phyloP scores from a whole-genome alignment of 2,797 vertebrate genomes.

The Orientallactaga sibirica region DNA sequence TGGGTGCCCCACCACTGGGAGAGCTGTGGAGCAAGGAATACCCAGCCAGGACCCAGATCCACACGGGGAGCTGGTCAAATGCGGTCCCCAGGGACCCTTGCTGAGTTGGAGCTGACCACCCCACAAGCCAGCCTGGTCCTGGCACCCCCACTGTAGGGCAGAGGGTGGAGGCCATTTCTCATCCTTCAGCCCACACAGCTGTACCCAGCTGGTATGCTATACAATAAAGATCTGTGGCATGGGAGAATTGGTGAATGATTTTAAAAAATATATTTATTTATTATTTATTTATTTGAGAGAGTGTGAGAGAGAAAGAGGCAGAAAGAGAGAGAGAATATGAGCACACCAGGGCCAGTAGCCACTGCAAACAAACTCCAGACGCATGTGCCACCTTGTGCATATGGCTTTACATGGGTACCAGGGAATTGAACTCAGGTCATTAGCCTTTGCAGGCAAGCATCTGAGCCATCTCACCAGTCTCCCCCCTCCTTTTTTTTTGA shows the following conservation, averaged over 20 bases:
- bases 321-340: too few relatives aligned
- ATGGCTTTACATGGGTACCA: too few relatives aligned
- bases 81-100: background rate
- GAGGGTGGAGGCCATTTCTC: background rate
- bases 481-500: background rate
- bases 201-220: background rate
- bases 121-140: background rate
- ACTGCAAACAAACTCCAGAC: too few relatives aligned
- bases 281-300: too few relatives aligned
- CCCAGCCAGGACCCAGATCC: constrained; percentile 38
- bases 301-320: too few relatives aligned
- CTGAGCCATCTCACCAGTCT: too few relatives aligned
- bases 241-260: background rate
- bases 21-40: background rate
- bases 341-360: too few relatives aligned
- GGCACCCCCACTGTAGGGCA: background rate
- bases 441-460: too few relatives aligned
- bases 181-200: background rate
- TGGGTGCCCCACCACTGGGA: constrained; percentile 5
- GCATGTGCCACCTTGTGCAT: too few relatives aligned
- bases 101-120: background rate
- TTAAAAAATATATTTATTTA: too few relatives aligned
- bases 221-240: background rate
- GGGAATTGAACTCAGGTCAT: too few relatives aligned
- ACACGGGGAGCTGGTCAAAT: background rate